Evolutionary conservation across 2,113 vertebrate genomes (phyloP), one percentile per base, ranked within the genome.

Genomic region (Trematomus loennbergii): DNA sequence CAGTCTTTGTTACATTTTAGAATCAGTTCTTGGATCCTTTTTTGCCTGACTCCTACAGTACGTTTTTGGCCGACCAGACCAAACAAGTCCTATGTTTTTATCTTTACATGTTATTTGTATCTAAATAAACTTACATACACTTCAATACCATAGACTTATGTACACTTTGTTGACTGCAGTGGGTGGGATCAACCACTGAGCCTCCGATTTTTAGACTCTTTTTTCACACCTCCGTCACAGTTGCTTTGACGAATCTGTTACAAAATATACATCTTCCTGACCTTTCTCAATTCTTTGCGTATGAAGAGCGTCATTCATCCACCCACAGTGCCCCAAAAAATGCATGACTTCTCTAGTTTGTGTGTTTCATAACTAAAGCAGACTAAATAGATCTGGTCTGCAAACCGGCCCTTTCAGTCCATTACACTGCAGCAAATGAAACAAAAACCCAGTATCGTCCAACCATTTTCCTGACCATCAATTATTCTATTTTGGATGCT

Each of bases 391-490:
- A 29, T 29, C 29, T 29, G 3, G 29, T 29, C 3, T 3, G 62
- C 20, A 52, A 25, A 62, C 54, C 54, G 50, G 55, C 54, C 57
- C 46, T 77, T 77, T 81, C 16, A 65, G 61, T 65, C 48, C 61
- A 63, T 76, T 79, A 64, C 53, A 88, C 89, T 77, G 81, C 33
- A 60, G 52, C 79, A 81, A 89, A 88, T 77, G 43, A 85, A 85
- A 84, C 83, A 85, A 88, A 88, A 78, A 61, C 53, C 12, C 72
- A 72, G 58, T 72, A 46, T 86, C 72, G 79, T 63, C 72, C 61
- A 70, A 75, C 79, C 46, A 72, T 82, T 77, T 54, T 48, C 22
- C 75, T 61, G 73, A n/a, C 82, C 86, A 74, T 78, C 71, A 76
- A 82, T 84, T 52, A 74, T 87, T 77, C 76, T 79, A 57, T 79